These are phyloP conservation scores for Ranitomeya imitator DNA, from an alignment of 2,113 vertebrate genomes.

Conservation along the genomic window DNA sequence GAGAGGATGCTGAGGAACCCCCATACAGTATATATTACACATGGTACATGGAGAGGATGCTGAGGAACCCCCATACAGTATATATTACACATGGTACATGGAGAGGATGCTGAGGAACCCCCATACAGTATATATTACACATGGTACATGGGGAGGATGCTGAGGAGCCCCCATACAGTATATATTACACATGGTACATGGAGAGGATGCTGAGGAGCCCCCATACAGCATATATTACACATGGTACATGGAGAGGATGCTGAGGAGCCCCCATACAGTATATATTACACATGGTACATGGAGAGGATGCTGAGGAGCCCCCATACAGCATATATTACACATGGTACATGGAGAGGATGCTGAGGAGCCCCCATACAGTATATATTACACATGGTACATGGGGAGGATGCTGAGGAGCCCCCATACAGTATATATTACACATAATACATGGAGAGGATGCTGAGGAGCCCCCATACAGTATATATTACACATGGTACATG, in stretches of 20 bases:
- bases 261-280: conserved; percentile 19
- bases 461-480: conserved; percentile 19
- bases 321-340: not conserved
- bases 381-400: not conserved
- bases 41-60: not conserved
- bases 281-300: not conserved
- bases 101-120: conserved; percentile 11
- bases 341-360: not conserved
- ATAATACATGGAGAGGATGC: not conserved
- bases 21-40: not conserved
- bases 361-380: conserved; percentile 19
- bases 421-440: not conserved
- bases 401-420: conserved; percentile 10
- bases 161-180: conserved; percentile 19
- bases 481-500: not conserved
- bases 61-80: conserved; percentile 18
- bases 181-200: not conserved
- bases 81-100: not conserved
- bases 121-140: not conserved
- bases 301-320: conserved; percentile 12
- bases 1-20: conserved; percentile 11
- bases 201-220: conserved; percentile 12
- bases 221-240: not conserved
- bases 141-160: not conserved
- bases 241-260: not conserved